These are phyloP conservation scores for Tetraneura akinire DNA, from an alignment of 1,140 invertebrate genomes.

Conservation along the genomic window DNA sequence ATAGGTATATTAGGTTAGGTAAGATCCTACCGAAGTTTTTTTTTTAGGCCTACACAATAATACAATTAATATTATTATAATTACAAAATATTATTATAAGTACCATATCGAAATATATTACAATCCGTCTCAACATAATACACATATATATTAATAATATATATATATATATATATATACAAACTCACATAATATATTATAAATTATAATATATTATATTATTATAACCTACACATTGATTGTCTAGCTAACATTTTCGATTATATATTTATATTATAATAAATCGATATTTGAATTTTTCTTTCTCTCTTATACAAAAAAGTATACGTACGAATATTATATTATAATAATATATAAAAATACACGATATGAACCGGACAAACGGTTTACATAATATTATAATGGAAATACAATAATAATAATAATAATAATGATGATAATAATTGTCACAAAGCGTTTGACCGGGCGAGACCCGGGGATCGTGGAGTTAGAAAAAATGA, in stretches of 20 bases:
- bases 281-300: conserved; percentile 4
- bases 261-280: conserved; percentile 12
- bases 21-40: conserved; percentile 15
- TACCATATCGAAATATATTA: conserved; percentile 28
- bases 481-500: conserved; percentile 27
- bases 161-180: no score
- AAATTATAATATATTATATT: no score
- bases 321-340: conserved; percentile 28
- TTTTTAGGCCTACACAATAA: not conserved
- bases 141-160: not conserved
- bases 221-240: conserved; percentile 43
- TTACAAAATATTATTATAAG: conserved; percentile 21
- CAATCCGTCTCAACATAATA: not conserved
- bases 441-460: conserved; percentile 40
- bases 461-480: not conserved
- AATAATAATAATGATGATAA: no score
- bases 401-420: no score
- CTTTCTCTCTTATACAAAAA: conserved; percentile 21
- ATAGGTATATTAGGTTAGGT: no score
- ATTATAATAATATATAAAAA: no score
- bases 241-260: conserved; percentile 46
- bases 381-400: no score
- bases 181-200: not conserved
- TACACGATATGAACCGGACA: conserved; percentile 35
- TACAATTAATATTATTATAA: not conserved